phyloP scores from a whole-genome alignment of 2,113 vertebrate genomes.

The Oceanites oceanicus region DNA sequence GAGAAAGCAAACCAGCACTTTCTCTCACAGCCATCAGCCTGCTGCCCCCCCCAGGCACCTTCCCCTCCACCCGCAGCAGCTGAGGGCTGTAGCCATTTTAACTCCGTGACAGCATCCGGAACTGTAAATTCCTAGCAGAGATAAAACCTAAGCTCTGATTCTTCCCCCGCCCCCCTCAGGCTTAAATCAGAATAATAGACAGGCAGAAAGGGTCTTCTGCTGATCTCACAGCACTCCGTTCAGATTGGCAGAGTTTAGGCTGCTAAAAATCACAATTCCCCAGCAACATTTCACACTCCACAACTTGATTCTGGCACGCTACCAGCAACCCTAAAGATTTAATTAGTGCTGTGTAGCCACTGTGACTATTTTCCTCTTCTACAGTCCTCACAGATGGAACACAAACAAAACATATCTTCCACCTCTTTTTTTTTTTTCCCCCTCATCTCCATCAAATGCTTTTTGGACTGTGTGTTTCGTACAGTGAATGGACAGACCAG shows the following conservation, averaged over 20 bases:
- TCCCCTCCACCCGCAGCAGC: neutral
- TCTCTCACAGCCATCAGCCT: neutral
- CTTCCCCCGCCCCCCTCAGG: neutral
- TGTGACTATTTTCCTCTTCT: constrained; percentile 32
- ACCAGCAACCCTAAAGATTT: constrained; percentile 53
- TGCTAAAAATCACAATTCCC: constrained; percentile 39
- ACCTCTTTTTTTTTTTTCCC: neutral
- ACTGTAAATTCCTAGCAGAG: neutral
- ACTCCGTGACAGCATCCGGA: neutral
- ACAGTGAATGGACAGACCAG: neutral
- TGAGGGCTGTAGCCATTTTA: neutral
- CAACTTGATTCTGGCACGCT: neutral
- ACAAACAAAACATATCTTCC: constrained; percentile 38
- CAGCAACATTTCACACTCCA: constrained; percentile 13
- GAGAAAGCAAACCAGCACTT: neutral
- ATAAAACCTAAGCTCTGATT: neutral
- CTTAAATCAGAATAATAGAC: neutral
- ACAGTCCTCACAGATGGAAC: constrained; percentile 33
- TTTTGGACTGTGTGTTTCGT: neutral
- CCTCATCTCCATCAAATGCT: neutral
- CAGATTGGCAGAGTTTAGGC: neutral
- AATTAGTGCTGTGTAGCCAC: constrained; percentile 59
- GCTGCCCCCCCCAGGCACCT: neutral
- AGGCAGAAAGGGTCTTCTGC: neutral
- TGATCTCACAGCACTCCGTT: neutral